Base-by-base conservation (phyloP, 2,888 invertebrate species). In the Dimorphilus gyrociliatus region DNA sequence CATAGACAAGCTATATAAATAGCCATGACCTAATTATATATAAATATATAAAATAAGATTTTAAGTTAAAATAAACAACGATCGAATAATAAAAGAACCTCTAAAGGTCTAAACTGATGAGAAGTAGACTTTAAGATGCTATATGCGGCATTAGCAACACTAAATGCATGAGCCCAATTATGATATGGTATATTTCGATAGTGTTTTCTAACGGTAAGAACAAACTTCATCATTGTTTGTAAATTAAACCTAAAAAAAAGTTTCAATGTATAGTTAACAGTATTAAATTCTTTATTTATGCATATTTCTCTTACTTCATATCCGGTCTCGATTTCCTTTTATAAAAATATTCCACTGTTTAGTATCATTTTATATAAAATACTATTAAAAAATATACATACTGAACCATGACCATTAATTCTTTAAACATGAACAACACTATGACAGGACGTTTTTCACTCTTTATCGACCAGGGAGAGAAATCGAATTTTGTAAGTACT, bases 141-240 rank as follows among this genome's bases (percentile, higher is more conserved):
- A 51, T 76, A 81, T 72, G 80, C 79, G 14, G 77, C 72, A 48
- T 82, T 78, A 2, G 81, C 81, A 0, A 82, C 82, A 0, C 80
- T 74, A 69, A 81, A 82, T 1, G 60, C 82, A 51, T 84, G 82
- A 16, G 76, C 75, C 74, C 81, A 84, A 56, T 82, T 84, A 55
- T 84, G 82, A 52, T 82, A 82, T 0, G 81, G 78, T 1, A 81
- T 80, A 17, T 73, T 66, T 6, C 82, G 68, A 53, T 84, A 82
- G 63, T 82, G 82, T 58, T 81, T 82, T 50, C 74, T 72, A 3
- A 82, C 81, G 0, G 81, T 82, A 42, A 82, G 55, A 2, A 76
- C 72, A 51, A 82, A 84, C 32, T 74, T 67, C 17, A 74, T 69
- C 30, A 81, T 55, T 28, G 73, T 72, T 40, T 71, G 71, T 16